Conservation (phyloP, 2,113 vertebrate genomes). For the Murina feae region DNA sequence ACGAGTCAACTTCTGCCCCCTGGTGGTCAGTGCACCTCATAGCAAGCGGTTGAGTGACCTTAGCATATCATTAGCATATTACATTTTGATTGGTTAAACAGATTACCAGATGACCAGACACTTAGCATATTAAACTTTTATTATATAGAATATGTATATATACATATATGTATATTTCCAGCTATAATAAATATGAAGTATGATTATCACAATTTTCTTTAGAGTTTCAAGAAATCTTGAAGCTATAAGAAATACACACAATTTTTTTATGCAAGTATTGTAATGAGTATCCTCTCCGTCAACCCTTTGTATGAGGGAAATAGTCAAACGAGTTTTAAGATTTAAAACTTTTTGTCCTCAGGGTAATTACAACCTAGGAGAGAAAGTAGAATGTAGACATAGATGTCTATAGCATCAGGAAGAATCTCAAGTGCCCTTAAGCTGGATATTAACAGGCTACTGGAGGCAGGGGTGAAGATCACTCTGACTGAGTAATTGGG, state of each 20-base stretch:
- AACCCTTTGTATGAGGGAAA: background rate
- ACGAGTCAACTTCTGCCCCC: too few relatives aligned
- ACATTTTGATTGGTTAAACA: too few relatives aligned
- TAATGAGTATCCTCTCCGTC: background rate
- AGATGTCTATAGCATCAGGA: background rate
- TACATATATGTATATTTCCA: background rate
- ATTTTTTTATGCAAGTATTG: background rate
- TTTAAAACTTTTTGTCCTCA: background rate
- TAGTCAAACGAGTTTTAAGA: background rate
- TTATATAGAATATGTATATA: background rate
- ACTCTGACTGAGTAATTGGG: background rate
- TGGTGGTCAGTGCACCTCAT: too few relatives aligned
- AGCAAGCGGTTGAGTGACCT: too few relatives aligned
- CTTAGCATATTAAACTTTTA: too few relatives aligned
- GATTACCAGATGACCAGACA: too few relatives aligned
- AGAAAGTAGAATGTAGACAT: background rate
- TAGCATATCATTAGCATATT: too few relatives aligned
- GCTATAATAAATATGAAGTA: background rate
- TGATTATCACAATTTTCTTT: background rate
- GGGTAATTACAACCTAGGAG: background rate
- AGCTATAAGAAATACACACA: background rate
- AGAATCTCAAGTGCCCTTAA: background rate
- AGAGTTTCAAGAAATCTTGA: background rate
- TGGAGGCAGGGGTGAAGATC: background rate
- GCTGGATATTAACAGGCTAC: background rate